Base-by-base conservation (phyloP, 2,797 vertebrate species). In the Hybognathus amarus region DNA sequence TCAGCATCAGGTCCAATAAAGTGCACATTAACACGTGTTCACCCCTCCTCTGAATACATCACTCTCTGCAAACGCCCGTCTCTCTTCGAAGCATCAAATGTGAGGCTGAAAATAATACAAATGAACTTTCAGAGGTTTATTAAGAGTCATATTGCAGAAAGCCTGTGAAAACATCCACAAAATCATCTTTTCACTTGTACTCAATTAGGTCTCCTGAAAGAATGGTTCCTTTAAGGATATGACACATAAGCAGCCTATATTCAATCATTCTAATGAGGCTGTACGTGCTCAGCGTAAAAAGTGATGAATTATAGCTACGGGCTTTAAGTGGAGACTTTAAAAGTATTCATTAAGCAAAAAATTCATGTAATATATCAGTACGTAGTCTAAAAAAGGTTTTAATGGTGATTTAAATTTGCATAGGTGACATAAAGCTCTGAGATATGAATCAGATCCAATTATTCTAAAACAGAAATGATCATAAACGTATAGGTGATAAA, bases 1-100 rank as follows among this genome's bases (percentile, higher is more conserved):
- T 82, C 84, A 66, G 85, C 82, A 85, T 90, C 86, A 80, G 36
- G 86, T 82, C 83, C 85, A 88, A 89, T 88, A 87, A 90, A 75
- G 5, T 56, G 73, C 87, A 82, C 79, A 85, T 91, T 89, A 89
- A 66, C 86, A 84, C 79, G 87, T n/a, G 40, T 85, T 20, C 84
- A 85, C 18, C 73, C 73, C 73, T 83, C 38, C 40, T 82, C 22
- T 69, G 73, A 82, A 82, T 82, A 45, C 71, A 54, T 76, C 70
- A 22, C 59, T 75, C 33, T 64, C 40, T 22, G 12, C 30, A 82
- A 81, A 71, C 2, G 17, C 5, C 50, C 33, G 61, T 77, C 12
- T 45, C 33, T 76, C 36, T 75, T 66, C 20, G 12, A 67, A 79
- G 12, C 50, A 63, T 81, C 54, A 36, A 45, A 63, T 50, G 63